These are phyloP conservation scores for Periplaneta americana DNA, from an alignment of 1,140 invertebrate genomes.

Conservation along the genomic window DNA sequence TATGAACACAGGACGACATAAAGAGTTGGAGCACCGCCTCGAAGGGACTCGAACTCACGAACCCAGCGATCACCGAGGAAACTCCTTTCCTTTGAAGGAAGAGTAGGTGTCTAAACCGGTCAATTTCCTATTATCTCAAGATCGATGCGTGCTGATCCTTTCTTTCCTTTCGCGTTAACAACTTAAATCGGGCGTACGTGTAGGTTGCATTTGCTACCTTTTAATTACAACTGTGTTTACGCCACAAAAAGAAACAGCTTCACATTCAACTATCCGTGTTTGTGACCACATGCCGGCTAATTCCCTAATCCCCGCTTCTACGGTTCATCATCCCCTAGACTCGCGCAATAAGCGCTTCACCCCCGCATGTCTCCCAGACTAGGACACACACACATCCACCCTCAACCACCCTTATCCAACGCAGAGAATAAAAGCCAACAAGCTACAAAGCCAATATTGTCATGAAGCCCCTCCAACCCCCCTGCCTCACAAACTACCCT, in stretches of 20 bases:
- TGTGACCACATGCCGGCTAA: not conserved
- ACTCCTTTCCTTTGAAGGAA: too few species aligned
- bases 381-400: not conserved
- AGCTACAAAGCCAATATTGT: constrained; percentile 7
- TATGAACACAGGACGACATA: too few species aligned
- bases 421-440: not conserved
- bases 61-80: too few species aligned
- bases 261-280: not conserved
- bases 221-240: not conserved
- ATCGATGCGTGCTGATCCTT: too few species aligned
- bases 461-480: not conserved
- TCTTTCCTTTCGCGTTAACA: not conserved
- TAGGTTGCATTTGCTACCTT: not conserved
- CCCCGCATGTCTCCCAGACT: not conserved
- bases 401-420: not conserved
- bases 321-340: not conserved
- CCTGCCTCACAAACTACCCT: not conserved
- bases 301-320: not conserved
- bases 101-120: too few species aligned
- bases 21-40: too few species aligned
- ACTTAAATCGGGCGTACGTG: not conserved
- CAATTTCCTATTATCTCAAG: too few species aligned
- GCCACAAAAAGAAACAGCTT: not conserved
- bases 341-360: not conserved
- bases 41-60: too few species aligned